Percentiles rank a stretch among this genome's conserved stretches.
Conservation (phyloP, 2,113 vertebrate species). For the Pluvialis apricaria region DNA sequence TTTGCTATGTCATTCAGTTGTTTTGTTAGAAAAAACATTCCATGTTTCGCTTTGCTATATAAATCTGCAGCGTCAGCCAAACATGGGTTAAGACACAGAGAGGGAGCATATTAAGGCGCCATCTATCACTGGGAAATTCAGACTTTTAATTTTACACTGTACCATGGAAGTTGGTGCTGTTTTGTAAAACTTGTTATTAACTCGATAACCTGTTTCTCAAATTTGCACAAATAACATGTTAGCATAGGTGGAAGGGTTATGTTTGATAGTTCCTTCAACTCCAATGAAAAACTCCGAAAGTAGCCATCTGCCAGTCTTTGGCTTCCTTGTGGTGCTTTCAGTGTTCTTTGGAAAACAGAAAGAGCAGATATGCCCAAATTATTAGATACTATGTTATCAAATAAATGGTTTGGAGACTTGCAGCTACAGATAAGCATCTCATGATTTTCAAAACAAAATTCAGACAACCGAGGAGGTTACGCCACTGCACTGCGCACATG, state of each 20-base stretch:
- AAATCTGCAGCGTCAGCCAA: constrained; percentile 55
- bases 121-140: constrained; percentile 26
- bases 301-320: not conserved
- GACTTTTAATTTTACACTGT: constrained; percentile 47
- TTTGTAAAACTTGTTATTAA: constrained; percentile 33
- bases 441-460: not conserved
- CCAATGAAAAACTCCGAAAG: not conserved
- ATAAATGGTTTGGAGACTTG: not conserved
- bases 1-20: constrained; percentile 49
- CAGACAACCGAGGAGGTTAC: not conserved
- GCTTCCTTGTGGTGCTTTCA: not conserved
- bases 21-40: constrained; percentile 42
- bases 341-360: not conserved
- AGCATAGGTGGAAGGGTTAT: not conserved
- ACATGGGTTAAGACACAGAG: constrained; percentile 26
- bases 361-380: not conserved
- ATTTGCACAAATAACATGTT: not conserved
- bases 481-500: not conserved
- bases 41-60: constrained; percentile 2
- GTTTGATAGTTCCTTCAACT: not conserved
- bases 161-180: constrained; percentile 11
- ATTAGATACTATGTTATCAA: not conserved
- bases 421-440: not conserved
- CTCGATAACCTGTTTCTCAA: not conserved
- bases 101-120: constrained; percentile 32